Evolutionary conservation across 2,888 invertebrate genomes (phyloP).

Genomic region (Girardia tigrina): DNA sequence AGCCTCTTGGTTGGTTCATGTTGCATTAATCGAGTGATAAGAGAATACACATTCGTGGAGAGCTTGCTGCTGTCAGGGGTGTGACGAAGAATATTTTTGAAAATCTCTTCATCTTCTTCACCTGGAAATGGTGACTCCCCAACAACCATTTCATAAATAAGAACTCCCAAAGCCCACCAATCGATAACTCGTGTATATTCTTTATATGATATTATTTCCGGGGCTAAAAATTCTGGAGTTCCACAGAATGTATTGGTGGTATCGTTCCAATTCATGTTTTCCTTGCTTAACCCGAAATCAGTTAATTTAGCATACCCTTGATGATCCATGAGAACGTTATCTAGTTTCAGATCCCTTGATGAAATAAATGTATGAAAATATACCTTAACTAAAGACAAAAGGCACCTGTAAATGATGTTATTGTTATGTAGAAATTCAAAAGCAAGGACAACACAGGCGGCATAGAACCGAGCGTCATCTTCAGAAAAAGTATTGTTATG

Average conservation of each 20-base stretch:
- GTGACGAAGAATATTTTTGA: slow-evolving; percentile 98
- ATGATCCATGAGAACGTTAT: slow-evolving; percentile 79
- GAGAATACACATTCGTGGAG: slow-evolving; percentile 78
- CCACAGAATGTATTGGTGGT: slow-evolving; percentile 71
- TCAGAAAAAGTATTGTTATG: slow-evolving; percentile 56
- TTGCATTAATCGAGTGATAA: not conserved
- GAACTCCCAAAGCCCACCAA: slow-evolving; percentile 55
- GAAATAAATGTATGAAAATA: slow-evolving; percentile 53
- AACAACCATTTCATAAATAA: not conserved
- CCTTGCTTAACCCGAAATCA: not conserved
- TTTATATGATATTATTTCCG: slow-evolving; percentile 85
- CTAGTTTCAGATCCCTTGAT: slow-evolving; percentile 72
- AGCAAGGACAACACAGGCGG: slow-evolving; percentile 92
- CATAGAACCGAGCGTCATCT: slow-evolving; percentile 92
- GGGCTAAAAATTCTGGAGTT: slow-evolving; percentile 75
- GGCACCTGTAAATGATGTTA: slow-evolving; percentile 63
- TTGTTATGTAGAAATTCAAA: slow-evolving; percentile 96
- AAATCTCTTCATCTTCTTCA: slow-evolving; percentile 98
- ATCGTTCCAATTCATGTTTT: slow-evolving; percentile 75
- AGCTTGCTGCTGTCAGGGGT: slow-evolving; percentile 90
- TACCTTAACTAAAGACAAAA: no score
- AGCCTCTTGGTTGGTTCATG: slow-evolving; percentile 3
- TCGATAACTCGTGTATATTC: slow-evolving; percentile 89
- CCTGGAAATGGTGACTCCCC: slow-evolving; percentile 64
- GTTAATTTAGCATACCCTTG: slow-evolving; percentile 92